Conservation (phyloP, 2,888 invertebrate species). For the Lepidocyrtoides sp. region DNA sequence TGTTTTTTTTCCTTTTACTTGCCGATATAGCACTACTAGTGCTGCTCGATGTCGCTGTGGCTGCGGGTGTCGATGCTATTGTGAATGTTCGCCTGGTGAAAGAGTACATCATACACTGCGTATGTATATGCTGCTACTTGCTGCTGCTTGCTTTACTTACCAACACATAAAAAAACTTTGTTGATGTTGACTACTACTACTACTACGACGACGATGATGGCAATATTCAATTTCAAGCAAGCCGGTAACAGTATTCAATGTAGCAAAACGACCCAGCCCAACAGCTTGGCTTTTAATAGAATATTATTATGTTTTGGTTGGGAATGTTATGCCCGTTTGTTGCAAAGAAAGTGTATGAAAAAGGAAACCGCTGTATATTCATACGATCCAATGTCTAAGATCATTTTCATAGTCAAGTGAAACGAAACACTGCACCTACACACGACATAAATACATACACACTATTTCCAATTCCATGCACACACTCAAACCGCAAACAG, state of each 20-base stretch:
- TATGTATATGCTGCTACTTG: too few species aligned
- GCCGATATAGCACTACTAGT: background rate
- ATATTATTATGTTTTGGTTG: background rate
- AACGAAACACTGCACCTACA: too few species aligned
- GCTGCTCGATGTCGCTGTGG: background rate
- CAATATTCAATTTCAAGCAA: slow-evolving; percentile 37
- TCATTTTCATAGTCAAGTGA: too few species aligned
- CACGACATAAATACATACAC: too few species aligned
- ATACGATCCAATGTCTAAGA: too few species aligned
- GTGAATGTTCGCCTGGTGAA: slow-evolving; percentile 65
- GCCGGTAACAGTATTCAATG: slow-evolving; percentile 27
- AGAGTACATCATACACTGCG: slow-evolving; percentile 66
- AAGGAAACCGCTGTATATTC: too few species aligned
- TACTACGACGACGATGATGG: background rate
- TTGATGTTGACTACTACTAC: background rate
- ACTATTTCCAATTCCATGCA: too few species aligned
- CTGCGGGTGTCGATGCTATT: slow-evolving; percentile 29
- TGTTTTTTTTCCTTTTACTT: slow-evolving; percentile 16
- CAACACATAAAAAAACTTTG: too few species aligned
- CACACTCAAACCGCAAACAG: too few species aligned
- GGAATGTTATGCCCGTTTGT: too few species aligned
- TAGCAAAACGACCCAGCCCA: slow-evolving; percentile 50
- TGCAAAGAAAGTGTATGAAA: too few species aligned
- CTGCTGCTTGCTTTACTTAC: too few species aligned
- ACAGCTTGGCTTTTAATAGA: background rate